Evolutionary conservation across 1,140 invertebrate genomes (phyloP).

Genomic region (Brachionus manjavacas): DNA sequence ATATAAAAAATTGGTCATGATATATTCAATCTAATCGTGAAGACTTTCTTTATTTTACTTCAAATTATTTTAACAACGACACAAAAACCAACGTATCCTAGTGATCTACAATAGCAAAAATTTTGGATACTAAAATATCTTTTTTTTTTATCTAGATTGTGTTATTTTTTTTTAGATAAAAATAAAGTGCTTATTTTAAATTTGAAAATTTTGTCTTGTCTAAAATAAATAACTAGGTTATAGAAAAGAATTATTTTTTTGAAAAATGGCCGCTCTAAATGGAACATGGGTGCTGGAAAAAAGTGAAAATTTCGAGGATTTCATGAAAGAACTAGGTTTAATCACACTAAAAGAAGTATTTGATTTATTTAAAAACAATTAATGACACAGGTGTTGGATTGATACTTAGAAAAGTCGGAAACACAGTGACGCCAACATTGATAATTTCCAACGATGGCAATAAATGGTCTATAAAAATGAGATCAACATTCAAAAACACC

Average conservation of each 20-base stretch:
- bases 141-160: neutral
- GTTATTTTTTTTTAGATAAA: neutral
- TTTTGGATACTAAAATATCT: neutral
- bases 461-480: slow-evolving; percentile 68
- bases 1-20: neutral
- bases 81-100: neutral
- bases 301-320: slow-evolving; percentile 79
- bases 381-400: slow-evolving; percentile 65
- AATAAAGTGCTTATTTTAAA: neutral
- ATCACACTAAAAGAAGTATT: neutral
- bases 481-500: slow-evolving; percentile 76
- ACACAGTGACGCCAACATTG: slow-evolving; percentile 67
- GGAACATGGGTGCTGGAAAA: slow-evolving; percentile 71
- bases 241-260: neutral
- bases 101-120: neutral
- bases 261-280: slow-evolving; percentile 1
- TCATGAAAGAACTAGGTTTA: slow-evolving; percentile 70
- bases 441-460: slow-evolving; percentile 68
- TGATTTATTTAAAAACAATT: neutral
- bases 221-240: neutral
- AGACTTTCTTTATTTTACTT: neutral
- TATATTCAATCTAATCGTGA: neutral
- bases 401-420: slow-evolving; percentile 70
- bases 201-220: neutral
- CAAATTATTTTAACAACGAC: neutral